Evolutionary conservation across 2,113 vertebrate genomes (phyloP), one percentile per base, ranked within the genome.

Genomic region (Brachypteracias leptosomus): DNA sequence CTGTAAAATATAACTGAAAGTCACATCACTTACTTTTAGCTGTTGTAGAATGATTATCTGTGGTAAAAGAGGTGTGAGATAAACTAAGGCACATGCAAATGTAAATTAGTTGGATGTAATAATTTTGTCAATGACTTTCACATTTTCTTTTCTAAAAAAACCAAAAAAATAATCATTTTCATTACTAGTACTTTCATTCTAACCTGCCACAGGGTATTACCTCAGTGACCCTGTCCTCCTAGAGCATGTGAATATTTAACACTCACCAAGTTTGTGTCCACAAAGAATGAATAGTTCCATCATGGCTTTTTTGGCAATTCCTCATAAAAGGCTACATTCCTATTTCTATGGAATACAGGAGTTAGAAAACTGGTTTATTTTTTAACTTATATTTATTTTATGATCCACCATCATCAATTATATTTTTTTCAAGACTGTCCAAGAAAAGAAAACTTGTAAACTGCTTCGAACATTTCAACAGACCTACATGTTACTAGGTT

Each of bases 31-130:
- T 44, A 54, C 82, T 82, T 76, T 47, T 96, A 96, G 97, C 70
- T 93, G 5, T 79, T 85, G 92, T 98, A 96, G 97, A 90, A 55
- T 63, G 80, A 51, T 63, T 85, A 40, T 57, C 38, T 8, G 52
- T 85, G 78, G 59, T 84, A 89, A 94, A 91, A 79, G 70, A 86
- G 35, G 42, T 61, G 70, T 54, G 47, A 74, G 65, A 15, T 16
- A 70, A 95, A 72, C 63, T n/a, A n/a, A 91, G 89, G 63, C 79
- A 81, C 81, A 61, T 33, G 65, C 67, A 38, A 24, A 68, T 95
- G 94, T 91, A 46, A 81, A 88, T 76, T 95, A 94, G 89, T 44
- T 84, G 73, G 83, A 65, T 90, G 75, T 90, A 90, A 94, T 63
- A 15, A 81, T 92, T 96, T 76, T 54, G 29, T 92, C 36, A 47